Base-by-base conservation (phyloP, 2,797 vertebrate genomes). In the Glossophaga mutica region DNA sequence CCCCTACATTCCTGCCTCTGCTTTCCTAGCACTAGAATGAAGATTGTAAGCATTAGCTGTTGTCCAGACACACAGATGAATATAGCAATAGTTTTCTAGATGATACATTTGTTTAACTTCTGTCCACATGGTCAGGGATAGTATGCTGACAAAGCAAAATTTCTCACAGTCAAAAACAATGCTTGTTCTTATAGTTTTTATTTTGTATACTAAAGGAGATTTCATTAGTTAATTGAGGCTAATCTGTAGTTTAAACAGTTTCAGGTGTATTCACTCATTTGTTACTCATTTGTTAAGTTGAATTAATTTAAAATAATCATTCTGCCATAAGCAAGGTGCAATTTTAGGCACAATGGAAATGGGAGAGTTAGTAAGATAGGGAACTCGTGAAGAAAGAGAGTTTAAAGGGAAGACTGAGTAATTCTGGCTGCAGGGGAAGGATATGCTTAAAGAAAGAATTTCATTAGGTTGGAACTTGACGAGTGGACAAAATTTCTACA, bases 231-330 rank as follows among this genome's bases (percentile, higher is more conserved):
- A 82, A 2, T 57, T 59, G 48, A 62, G 18, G 46, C 16, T 59
- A 39, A 94, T 55, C 6, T 2, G 37, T 1, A 39, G 62, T 44
- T 68, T 77, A 78, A 89, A 57, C 76, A 21, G 32, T 92, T 89
- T 92, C 21, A 59, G 11, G 26, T 77, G 34, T 18, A 87, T 86
- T 55, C 10, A 57, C 48, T 78, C 21, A 92, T 46, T 22, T 59
- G 82, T 91, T 65, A 73, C 24, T 92, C 10, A n/a, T 55, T 93
- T 83, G 71, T 57, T 57, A 5, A 96, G 19, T 52, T 76, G 15
- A 85, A 76, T 34, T 65, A n/a, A 87, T 42, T 74, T 86, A 79
- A 89, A 94, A 76, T 82, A 71, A 78, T 62, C 94, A 32, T 71
- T 82, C 19, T 87, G 11, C n/a, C 26, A 44, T 67, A n/a, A 93